These are phyloP conservation scores for Buceros bicornis DNA, from an alignment of 2,797 vertebrate species.

Conservation along the genomic window DNA sequence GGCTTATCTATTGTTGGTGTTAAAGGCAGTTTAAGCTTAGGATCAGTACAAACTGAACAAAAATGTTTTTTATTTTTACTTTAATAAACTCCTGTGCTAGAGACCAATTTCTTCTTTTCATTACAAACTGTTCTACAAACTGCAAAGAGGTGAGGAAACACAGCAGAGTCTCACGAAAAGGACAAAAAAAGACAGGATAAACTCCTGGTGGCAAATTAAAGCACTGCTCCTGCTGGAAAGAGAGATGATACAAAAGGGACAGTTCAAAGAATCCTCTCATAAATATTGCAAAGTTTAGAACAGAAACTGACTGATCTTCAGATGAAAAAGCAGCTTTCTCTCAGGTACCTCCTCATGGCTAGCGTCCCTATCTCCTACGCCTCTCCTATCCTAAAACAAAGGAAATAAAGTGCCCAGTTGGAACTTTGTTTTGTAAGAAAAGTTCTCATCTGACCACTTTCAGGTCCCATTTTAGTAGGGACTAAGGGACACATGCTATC, in stretches of 20 bases:
- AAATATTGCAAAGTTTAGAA: neutral
- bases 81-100: neutral
- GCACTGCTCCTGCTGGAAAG: neutral
- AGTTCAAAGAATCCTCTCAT: neutral
- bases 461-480: neutral
- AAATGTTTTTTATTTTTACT: neutral
- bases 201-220: conserved; percentile 28
- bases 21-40: neutral
- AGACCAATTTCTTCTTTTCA: neutral
- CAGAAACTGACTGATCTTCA: neutral
- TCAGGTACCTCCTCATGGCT: neutral
- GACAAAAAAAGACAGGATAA: neutral
- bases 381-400: neutral
- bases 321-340: neutral
- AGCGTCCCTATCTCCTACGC: neutral
- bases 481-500: neutral
- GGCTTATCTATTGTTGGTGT: neutral
- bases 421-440: neutral
- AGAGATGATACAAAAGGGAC: conserved; percentile 25
- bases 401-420: neutral
- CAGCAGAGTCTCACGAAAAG: neutral
- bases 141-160: conserved; percentile 37
- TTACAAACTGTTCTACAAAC: neutral
- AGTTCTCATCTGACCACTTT: neutral
- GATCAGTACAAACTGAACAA: neutral